Base-by-base conservation (phyloP, 2,113 vertebrate genomes). In the Nannospalax galili region DNA sequence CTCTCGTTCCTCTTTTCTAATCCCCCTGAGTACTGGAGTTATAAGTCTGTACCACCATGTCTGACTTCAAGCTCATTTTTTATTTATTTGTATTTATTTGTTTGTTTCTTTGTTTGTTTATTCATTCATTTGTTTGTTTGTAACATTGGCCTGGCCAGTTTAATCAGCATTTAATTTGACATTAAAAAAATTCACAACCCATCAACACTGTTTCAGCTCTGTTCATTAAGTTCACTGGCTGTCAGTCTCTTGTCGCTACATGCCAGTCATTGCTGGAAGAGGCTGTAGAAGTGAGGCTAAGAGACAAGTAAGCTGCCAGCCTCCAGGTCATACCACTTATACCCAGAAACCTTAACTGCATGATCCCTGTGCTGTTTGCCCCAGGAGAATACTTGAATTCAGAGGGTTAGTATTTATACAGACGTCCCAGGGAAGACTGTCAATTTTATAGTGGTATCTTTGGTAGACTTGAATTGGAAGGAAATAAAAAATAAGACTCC, bases 111-210 rank as follows among this genome's bases (percentile, higher is more conserved):
- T n/a, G n/a, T 84, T 42, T 65, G 7, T 69, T 69, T 60, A 14
- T 80, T 60, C 14, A 28, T 77, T 37, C 67, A 35, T 92, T 79
- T 86, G 78, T 88, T n/a, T 48, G 12, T 62, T 93, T 87, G 35
- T 26, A 95, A 70, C 2, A 45, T 84, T 79, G 42, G 2, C 2
- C 73, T 28, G 42, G 11, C 58, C 67, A 32, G 16, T 77, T 80
- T 93, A 64, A 58, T 88, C 79, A 60, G 74, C 26, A 45, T 28
- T 79, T 92, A 42, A 79, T 95, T 92, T 95, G 3, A 35, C 85
- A 72, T 81, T 81, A 28, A 42, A 64, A 56, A 45, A 48, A 24
- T 92, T 92, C 62, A 15, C 35, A 84, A 7, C 90, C 75, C 88
- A 37, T 16, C 89, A 95, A 42, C 70, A 58, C 48, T 40, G 48